These are phyloP conservation scores for Nycticebus coucang DNA, from an alignment of 2,113 vertebrate species.

Conservation along the genomic window DNA sequence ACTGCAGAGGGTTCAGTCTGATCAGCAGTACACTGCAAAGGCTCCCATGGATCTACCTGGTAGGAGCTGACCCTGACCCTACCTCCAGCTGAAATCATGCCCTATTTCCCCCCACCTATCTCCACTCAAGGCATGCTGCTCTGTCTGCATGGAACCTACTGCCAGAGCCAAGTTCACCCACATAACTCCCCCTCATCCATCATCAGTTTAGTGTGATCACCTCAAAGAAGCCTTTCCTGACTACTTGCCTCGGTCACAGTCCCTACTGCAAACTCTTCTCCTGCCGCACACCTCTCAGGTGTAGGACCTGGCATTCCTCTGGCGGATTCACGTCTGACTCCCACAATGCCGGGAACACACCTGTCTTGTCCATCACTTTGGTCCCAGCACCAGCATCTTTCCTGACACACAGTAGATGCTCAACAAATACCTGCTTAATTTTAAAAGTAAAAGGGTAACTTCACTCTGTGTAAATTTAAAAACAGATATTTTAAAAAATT, in stretches of 20 bases:
- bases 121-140: not conserved
- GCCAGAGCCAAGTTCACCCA: not conserved
- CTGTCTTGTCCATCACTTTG: not conserved
- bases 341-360: not conserved
- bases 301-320: not conserved
- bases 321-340: not conserved
- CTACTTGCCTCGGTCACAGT: not conserved
- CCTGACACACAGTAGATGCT: not conserved
- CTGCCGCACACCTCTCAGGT: not conserved
- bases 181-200: not conserved
- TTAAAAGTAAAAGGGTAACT: slow-evolving; percentile 36
- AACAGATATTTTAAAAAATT: slow-evolving; percentile 15
- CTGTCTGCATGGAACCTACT: not conserved
- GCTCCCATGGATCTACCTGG: not conserved
- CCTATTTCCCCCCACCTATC: not conserved
- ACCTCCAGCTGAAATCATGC: not conserved
- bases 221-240: not conserved
- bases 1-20: not conserved
- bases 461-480: not conserved
- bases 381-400: not conserved
- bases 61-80: not conserved
- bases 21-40: not conserved
- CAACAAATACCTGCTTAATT: not conserved
- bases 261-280: not conserved
- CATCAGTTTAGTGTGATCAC: not conserved